Conservation (phyloP, 2,888 invertebrate species). For the Dynastes hyllus region DNA sequence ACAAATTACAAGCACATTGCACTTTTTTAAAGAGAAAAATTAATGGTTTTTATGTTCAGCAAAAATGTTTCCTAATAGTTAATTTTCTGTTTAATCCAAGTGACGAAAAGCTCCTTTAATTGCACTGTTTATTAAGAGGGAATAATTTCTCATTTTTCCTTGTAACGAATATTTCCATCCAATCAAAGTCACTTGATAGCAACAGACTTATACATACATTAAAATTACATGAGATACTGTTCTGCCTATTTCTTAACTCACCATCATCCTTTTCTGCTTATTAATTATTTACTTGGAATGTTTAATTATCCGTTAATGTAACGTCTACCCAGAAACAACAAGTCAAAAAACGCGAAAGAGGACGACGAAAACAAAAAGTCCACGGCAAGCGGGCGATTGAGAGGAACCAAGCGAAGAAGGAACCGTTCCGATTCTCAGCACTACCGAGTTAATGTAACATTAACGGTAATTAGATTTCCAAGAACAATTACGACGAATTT, state of each 20-base stretch:
- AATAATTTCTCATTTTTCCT: no score
- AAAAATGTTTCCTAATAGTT: no score
- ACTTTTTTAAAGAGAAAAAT: no score
- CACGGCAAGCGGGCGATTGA: slow-evolving; percentile 15
- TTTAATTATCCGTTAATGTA: slow-evolving; percentile 45
- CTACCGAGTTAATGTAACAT: slow-evolving; percentile 37
- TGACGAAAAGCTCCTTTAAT: no score
- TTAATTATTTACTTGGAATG: slow-evolving; percentile 44
- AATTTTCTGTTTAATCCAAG: no score
- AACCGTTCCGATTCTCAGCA: slow-evolving; percentile 11
- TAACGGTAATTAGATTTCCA: slow-evolving; percentile 40
- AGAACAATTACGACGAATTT: slow-evolving; percentile 36
- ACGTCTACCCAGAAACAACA: slow-evolving; percentile 40
- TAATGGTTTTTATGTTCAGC: no score
- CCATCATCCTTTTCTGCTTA: slow-evolving; percentile 24
- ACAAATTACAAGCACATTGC: no score
- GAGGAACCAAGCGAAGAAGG: neutral
- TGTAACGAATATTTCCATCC: no score
- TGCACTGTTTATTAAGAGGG: no score
- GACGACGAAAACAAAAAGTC: slow-evolving; percentile 27
- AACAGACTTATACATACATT: no score
- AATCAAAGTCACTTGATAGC: no score
- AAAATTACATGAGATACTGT: neutral
- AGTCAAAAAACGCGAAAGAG: slow-evolving; percentile 25
- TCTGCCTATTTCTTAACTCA: neutral